These are phyloP conservation scores for Parnassius smintheus DNA, from an alignment of 2,888 invertebrate species.

Conservation along the genomic window DNA sequence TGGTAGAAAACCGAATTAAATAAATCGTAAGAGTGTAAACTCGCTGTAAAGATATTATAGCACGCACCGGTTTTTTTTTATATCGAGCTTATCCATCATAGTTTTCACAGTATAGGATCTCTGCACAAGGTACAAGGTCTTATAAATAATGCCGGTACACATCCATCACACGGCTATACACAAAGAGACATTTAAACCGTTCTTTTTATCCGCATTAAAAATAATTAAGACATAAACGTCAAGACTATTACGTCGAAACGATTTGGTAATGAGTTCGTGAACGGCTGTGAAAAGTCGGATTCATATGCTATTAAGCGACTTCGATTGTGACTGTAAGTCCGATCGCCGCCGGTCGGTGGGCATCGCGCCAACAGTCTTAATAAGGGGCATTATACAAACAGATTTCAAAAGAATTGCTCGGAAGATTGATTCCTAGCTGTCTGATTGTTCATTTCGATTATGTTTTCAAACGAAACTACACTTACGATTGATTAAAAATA, in stretches of 20 bases:
- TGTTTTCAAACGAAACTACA: background rate
- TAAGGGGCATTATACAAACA: constrained; percentile 60
- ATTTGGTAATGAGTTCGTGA: constrained; percentile 16
- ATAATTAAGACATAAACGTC: background rate
- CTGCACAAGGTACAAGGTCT: no score
- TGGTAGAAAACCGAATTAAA: no score
- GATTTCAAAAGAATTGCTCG: constrained; percentile 19
- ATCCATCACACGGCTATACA: no score
- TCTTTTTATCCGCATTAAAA: background rate
- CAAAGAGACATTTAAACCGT: no score
- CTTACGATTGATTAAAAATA: background rate
- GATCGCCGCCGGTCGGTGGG: constrained; percentile 37
- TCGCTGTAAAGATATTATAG: no score
- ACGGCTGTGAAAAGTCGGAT: constrained; percentile 8
- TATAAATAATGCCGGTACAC: no score
- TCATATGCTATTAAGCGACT: constrained; percentile 12
- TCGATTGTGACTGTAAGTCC: constrained; percentile 7
- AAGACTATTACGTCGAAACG: constrained; percentile 4
- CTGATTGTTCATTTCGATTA: background rate
- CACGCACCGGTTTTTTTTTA: no score
- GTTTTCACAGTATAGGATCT: no score
- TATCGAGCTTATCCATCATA: no score
- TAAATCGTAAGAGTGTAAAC: no score
- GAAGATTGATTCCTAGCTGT: constrained; percentile 3
- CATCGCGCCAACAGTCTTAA: constrained; percentile 55